Evolutionary conservation across 2,797 vertebrate species (phyloP).

Genomic region (Protonibea diacanthus): DNA sequence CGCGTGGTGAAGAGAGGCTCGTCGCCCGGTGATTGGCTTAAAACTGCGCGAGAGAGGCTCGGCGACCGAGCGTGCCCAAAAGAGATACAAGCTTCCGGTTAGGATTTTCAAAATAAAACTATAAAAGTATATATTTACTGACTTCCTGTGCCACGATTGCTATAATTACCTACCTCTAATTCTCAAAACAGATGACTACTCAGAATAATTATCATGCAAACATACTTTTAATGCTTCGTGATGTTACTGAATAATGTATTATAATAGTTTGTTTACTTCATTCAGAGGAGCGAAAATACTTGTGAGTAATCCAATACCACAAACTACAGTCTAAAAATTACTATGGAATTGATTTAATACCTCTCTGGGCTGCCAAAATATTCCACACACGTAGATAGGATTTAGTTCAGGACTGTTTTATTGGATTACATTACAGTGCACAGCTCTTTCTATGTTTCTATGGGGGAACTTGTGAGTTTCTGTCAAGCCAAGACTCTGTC

Average conservation of each 20-base stretch:
- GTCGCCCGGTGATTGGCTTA: slow-evolving; percentile 35
- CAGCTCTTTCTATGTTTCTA: neutral
- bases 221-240: neutral
- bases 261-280: too few relatives aligned
- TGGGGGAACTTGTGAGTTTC: too few relatives aligned
- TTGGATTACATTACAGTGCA: neutral
- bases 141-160: neutral
- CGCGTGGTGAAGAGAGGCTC: neutral
- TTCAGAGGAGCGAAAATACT: too few relatives aligned
- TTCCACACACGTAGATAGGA: too few relatives aligned
- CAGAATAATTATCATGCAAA: neutral
- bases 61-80: neutral
- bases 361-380: too few relatives aligned
- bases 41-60: slow-evolving; percentile 14
- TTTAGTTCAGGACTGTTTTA: neutral
- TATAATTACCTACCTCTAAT: too few relatives aligned
- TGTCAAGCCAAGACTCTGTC: too few relatives aligned
- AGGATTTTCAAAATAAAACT: slow-evolving; percentile 27
- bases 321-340: too few relatives aligned
- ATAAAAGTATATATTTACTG: too few relatives aligned
- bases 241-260: too few relatives aligned
- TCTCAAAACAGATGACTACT: neutral
- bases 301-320: too few relatives aligned
- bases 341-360: too few relatives aligned
- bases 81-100: slow-evolving; percentile 14